Evolutionary conservation across 1,140 invertebrate species (phyloP).

Genomic region (Cataglyphis hispanica): DNA sequence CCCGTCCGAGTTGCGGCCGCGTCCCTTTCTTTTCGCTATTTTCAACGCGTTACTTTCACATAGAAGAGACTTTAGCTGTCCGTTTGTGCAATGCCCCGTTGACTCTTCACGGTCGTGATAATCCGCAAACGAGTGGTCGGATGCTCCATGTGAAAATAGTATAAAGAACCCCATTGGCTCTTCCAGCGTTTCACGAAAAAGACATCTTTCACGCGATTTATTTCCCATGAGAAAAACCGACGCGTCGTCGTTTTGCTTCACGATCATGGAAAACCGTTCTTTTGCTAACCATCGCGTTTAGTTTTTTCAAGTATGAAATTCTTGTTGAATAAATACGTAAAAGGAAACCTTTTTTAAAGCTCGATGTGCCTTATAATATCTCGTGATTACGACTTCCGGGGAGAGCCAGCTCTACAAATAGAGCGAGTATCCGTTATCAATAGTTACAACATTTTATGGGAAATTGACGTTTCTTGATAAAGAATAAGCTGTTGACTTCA

Average conservation of each 20-base stretch:
- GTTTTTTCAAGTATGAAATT: neutral
- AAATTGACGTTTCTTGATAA: conserved; percentile 34
- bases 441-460: neutral
- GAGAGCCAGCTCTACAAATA: neutral
- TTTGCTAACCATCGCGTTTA: neutral
- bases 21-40: conserved; percentile 58
- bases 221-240: conserved; percentile 29
- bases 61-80: conserved; percentile 45
- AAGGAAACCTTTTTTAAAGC: conserved; percentile 7
- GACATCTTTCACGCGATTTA: conserved; percentile 10
- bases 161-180: conserved; percentile 24
- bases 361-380: neutral
- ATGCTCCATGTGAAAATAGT: conserved; percentile 24
- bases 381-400: no score
- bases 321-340: neutral
- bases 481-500: conserved; percentile 3
- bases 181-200: conserved; percentile 32
- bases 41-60: conserved; percentile 58
- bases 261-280: conserved; percentile 25
- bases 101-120: conserved; percentile 39
- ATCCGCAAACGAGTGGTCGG: conserved; percentile 24
- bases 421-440: neutral
- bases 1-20: conserved; percentile 28
- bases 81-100: conserved; percentile 62
- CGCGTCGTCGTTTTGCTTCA: neutral